These are phyloP conservation scores for Smittia sp. DNA, from an alignment of 2,888 invertebrate genomes.

Conservation along the genomic window DNA sequence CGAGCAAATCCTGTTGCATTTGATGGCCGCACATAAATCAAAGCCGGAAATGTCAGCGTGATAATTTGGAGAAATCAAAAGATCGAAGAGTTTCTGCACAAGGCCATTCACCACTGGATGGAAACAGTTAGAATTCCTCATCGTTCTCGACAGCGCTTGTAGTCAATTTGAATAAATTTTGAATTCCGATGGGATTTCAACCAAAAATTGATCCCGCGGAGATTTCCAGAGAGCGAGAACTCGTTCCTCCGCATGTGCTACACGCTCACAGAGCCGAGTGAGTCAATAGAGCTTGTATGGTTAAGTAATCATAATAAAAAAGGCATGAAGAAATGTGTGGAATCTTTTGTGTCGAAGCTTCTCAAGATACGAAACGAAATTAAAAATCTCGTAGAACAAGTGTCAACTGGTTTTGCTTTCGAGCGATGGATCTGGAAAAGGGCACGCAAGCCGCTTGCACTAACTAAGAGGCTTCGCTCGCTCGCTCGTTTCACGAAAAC, in stretches of 20 bases:
- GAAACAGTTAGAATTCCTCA: constrained; percentile 8
- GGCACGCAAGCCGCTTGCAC: constrained; percentile 14
- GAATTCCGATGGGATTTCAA: background rate
- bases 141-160: background rate
- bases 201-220: constrained; percentile 11
- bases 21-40: no score
- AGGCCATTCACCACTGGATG: constrained; percentile 10
- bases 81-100: background rate
- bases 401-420: constrained; percentile 33
- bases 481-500: background rate
- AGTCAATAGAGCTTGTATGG: constrained; percentile 33
- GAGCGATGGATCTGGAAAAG: constrained; percentile 2
- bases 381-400: constrained; percentile 38
- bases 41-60: background rate
- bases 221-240: constrained; percentile 2
- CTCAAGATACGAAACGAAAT: constrained; percentile 8
- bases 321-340: constrained; percentile 25
- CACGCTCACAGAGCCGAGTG: background rate
- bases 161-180: background rate
- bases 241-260: constrained; percentile 2
- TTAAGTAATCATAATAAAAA: constrained; percentile 39
- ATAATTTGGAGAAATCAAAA: background rate
- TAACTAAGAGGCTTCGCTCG: background rate
- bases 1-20: no score
- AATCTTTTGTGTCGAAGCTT: constrained; percentile 16